Conservation (phyloP, 2,797 vertebrate genomes). For the Pangasius djambal region DNA sequence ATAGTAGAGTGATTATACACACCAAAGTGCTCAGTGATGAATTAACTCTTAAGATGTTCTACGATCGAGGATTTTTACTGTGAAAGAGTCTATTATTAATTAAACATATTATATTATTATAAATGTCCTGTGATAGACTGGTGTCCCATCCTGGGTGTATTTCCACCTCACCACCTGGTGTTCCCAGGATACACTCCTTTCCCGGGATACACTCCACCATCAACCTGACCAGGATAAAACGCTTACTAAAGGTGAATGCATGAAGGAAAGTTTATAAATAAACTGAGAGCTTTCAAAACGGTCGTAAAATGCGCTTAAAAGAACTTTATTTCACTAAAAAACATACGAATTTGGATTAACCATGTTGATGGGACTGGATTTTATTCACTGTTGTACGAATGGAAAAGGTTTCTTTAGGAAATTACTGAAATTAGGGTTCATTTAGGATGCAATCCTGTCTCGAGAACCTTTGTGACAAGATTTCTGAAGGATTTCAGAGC, state of each 20-base stretch:
- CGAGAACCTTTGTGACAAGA: neutral
- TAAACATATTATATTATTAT: neutral
- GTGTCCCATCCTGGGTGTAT: neutral
- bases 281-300: neutral
- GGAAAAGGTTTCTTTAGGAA: neutral
- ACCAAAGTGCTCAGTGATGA: neutral
- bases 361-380: neutral
- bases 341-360: neutral
- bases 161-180: neutral
- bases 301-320: too few relatives aligned
- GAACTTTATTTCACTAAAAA: neutral
- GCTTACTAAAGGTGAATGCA: neutral
- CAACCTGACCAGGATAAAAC: neutral
- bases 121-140: neutral
- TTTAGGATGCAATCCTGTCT: neutral
- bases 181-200: neutral
- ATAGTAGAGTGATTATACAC: neutral
- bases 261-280: neutral
- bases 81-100: too few relatives aligned
- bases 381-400: neutral
- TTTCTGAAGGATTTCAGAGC: neutral
- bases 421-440: neutral
- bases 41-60: neutral
- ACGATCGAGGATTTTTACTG: neutral
- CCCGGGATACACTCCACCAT: neutral